These are phyloP conservation scores for Escarpia spicata DNA, from an alignment of 2,888 invertebrate genomes.

Conservation along the genomic window DNA sequence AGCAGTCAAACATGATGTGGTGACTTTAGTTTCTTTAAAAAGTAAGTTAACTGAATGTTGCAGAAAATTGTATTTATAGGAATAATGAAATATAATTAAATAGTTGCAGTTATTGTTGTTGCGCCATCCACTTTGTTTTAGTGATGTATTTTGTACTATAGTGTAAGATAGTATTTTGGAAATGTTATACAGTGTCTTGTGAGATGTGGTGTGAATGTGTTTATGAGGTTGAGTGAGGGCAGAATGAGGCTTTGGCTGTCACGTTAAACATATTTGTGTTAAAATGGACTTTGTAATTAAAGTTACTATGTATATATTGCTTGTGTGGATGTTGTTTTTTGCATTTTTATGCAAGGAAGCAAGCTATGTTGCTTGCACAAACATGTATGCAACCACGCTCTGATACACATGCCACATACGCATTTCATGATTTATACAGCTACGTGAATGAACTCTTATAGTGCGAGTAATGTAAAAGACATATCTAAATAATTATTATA, in stretches of 20 bases:
- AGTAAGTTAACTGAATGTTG: not conserved
- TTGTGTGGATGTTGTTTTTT: not conserved
- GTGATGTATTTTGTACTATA: not conserved
- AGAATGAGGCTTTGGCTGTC: not conserved
- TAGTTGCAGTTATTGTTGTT: not conserved
- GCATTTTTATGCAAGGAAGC: not conserved
- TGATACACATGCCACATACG: not conserved
- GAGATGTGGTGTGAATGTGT: not conserved
- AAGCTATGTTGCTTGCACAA: not conserved
- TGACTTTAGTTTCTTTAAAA: not conserved
- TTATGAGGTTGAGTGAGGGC: not conserved
- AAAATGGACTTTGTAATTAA: conserved; percentile 13
- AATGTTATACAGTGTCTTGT: conserved; percentile 7
- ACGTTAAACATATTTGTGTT: not conserved
- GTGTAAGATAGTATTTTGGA: conserved; percentile 5
- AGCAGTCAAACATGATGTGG: not conserved
- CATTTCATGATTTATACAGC: not conserved
- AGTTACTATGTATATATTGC: conserved; percentile 6
- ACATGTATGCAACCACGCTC: not conserved
- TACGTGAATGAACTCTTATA: too few relatives aligned
- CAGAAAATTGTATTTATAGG: not conserved
- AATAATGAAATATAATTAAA: not conserved
- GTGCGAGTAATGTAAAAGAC: too few relatives aligned
- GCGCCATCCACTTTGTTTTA: not conserved
- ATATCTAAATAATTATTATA: too few relatives aligned